Conservation (phyloP, 1,140 invertebrate genomes). For the Yoshiicerus persimilis region DNA sequence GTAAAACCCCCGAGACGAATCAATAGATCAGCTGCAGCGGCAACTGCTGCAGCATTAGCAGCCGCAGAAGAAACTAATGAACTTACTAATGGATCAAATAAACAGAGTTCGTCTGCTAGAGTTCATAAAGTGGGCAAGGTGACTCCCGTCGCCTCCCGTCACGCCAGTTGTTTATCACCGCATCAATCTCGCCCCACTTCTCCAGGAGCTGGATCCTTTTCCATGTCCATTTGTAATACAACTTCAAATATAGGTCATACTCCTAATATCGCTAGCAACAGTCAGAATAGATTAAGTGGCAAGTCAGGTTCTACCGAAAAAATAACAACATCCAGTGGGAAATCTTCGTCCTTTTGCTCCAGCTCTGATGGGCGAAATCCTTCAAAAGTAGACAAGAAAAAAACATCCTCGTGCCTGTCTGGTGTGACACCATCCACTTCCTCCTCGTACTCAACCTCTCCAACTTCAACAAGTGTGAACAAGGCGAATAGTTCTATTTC, state of each 20-base stretch:
- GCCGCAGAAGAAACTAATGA: constrained; percentile 24
- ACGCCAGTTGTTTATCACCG: constrained; percentile 44
- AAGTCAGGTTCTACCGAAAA: constrained; percentile 23
- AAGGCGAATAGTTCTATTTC: background rate
- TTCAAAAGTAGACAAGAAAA: background rate
- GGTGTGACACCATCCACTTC: background rate
- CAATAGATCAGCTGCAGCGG: constrained; percentile 61
- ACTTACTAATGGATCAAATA: background rate
- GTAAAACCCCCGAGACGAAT: constrained; percentile 56
- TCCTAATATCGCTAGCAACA: background rate
- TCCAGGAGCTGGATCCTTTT: constrained; percentile 28
- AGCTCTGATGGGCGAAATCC: background rate
- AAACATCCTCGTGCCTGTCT: constrained; percentile 47
- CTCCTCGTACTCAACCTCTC: background rate
- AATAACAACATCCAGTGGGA: constrained; percentile 23
- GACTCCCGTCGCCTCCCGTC: constrained; percentile 37
- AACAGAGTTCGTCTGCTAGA: background rate
- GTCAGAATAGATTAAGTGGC: background rate
- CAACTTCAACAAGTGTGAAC: constrained; percentile 11
- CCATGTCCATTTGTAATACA: background rate
- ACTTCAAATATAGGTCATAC: background rate
- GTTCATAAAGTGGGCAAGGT: constrained; percentile 35
- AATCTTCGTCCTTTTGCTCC: constrained; percentile 3
- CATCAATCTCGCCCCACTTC: constrained; percentile 38
- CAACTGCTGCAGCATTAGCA: constrained; percentile 7